Conservation (phyloP, 2,113 vertebrate genomes). For the Sphaerodactylus townsendi region DNA sequence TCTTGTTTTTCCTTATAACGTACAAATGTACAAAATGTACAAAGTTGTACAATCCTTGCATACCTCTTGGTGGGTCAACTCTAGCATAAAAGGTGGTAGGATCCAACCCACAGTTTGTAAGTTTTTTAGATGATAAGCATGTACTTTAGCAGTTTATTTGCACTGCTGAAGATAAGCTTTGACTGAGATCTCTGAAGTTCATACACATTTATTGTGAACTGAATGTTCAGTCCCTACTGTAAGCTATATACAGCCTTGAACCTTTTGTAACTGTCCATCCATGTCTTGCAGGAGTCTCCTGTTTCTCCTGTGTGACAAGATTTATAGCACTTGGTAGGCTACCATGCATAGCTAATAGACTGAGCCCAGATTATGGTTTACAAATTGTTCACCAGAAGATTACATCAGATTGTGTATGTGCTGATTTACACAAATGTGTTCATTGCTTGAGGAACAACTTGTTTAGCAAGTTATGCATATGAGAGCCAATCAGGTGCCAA, state of each 20-base stretch:
- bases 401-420: background rate
- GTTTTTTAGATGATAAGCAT: too few relatives aligned
- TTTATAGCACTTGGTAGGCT: background rate
- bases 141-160: too few relatives aligned
- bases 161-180: background rate
- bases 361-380: background rate
- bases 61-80: too few relatives aligned
- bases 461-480: background rate
- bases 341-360: background rate
- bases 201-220: background rate
- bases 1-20: too few relatives aligned
- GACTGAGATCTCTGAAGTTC: background rate
- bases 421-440: background rate
- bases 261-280: too few relatives aligned
- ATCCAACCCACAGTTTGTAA: too few relatives aligned
- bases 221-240: background rate
- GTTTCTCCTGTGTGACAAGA: background rate
- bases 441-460: background rate
- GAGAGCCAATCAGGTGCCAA: too few relatives aligned
- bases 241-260: background rate
- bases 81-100: too few relatives aligned
- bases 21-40: too few relatives aligned
- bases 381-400: background rate
- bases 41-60: too few relatives aligned
- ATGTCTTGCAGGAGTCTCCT: background rate